These are phyloP conservation scores for Cavia aperea DNA, from an alignment of 2,113 vertebrate genomes.

Conservation along the genomic window DNA sequence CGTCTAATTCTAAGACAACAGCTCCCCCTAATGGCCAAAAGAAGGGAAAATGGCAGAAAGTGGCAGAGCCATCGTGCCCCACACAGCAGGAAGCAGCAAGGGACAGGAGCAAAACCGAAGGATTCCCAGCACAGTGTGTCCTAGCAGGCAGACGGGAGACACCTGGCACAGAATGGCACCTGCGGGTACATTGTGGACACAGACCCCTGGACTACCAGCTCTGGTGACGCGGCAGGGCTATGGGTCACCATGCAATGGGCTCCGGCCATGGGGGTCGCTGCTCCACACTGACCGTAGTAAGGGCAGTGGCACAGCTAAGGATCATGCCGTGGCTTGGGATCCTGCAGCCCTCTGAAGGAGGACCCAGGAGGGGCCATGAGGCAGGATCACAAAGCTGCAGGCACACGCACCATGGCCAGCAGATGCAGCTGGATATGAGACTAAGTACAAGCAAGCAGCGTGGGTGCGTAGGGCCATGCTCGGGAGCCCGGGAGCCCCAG, in stretches of 20 bases:
- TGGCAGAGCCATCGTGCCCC: neutral
- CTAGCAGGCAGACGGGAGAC: neutral
- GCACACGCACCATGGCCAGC: neutral
- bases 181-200: neutral
- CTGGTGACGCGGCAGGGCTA: neutral
- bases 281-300: neutral
- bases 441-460: neutral
- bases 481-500: no score
- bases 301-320: neutral
- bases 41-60: neutral
- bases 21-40: constrained; percentile 56
- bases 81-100: neutral
- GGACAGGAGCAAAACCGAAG: neutral
- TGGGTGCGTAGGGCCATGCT: neutral
- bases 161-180: neutral
- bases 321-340: neutral
- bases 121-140: neutral
- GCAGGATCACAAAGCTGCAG: neutral
- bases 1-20: constrained; percentile 40
- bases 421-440: neutral
- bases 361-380: neutral
- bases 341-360: neutral
- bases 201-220: neutral
- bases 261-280: neutral
- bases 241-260: neutral